phyloP scores from a whole-genome alignment of 2,797 vertebrate species.

The Linurgus olivaceus region DNA sequence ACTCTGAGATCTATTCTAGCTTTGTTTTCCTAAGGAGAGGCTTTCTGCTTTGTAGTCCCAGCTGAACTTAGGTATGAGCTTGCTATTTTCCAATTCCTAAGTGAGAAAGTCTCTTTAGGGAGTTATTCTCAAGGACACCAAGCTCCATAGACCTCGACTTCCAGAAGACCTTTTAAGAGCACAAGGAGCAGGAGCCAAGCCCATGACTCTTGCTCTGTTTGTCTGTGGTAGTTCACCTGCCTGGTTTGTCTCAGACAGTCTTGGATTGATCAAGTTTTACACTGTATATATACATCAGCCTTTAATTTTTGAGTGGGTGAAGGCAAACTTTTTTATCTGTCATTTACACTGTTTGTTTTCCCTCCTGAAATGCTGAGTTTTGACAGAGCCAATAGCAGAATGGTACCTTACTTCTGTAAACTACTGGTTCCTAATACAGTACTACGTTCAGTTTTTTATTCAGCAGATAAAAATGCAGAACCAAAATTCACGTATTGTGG shows the following conservation, averaged over 20 bases:
- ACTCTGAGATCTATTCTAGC: background rate
- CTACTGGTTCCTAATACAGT: background rate
- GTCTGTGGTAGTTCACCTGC: background rate
- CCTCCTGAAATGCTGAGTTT: background rate
- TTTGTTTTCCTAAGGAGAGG: background rate
- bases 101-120: background rate
- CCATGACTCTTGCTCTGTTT: background rate
- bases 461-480: background rate
- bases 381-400: background rate
- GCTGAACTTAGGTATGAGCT: background rate
- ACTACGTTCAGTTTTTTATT: background rate
- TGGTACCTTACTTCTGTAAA: background rate
- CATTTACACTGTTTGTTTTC: background rate
- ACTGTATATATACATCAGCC: background rate
- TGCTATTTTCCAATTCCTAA: background rate
- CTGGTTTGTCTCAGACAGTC: background rate
- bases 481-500: background rate
- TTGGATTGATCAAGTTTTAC: background rate
- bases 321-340: background rate
- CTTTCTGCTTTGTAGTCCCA: background rate
- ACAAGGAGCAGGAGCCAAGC: background rate
- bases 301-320: background rate
- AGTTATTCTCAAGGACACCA: background rate
- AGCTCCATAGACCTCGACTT: accelerated
- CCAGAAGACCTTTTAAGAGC: background rate